Evolutionary conservation across 2,797 vertebrate genomes (phyloP).

Genomic region (Phoeniculus purpureus): DNA sequence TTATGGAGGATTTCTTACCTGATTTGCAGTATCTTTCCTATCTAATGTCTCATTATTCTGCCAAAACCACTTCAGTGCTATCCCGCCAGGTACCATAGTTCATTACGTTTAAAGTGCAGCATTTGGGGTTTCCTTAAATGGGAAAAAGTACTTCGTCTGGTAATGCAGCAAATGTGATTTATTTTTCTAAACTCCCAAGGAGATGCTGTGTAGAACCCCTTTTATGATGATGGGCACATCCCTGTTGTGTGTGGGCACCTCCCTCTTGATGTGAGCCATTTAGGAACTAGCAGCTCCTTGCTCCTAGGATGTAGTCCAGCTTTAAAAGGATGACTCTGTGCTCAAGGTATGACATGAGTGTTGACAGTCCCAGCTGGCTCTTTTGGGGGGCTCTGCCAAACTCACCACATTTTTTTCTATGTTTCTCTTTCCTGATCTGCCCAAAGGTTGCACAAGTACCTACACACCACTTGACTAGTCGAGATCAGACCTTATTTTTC

Average conservation of each 20-base stretch:
- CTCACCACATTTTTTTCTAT: background rate
- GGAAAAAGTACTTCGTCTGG: background rate
- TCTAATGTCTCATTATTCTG: background rate
- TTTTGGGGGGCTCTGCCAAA: background rate
- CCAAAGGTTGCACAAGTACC: background rate
- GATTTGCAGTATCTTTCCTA: background rate
- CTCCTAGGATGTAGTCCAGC: background rate
- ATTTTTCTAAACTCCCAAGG: slow-evolving; percentile 9
- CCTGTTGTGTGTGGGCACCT: background rate
- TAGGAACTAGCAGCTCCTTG: background rate
- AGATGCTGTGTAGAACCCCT: background rate
- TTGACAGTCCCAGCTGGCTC: background rate
- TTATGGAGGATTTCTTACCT: background rate
- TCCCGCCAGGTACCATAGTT: background rate
- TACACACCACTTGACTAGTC: background rate
- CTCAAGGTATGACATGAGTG: background rate
- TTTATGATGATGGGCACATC: background rate
- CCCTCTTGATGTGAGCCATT: background rate
- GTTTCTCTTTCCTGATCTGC: background rate
- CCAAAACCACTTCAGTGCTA: background rate
- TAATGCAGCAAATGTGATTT: background rate
- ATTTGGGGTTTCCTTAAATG: background rate
- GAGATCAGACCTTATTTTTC: background rate
- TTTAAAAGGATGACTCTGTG: background rate
- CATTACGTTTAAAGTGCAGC: background rate